These are phyloP conservation scores for Enhydra lutris DNA, from an alignment of 2,113 vertebrate genomes.

Conservation along the genomic window DNA sequence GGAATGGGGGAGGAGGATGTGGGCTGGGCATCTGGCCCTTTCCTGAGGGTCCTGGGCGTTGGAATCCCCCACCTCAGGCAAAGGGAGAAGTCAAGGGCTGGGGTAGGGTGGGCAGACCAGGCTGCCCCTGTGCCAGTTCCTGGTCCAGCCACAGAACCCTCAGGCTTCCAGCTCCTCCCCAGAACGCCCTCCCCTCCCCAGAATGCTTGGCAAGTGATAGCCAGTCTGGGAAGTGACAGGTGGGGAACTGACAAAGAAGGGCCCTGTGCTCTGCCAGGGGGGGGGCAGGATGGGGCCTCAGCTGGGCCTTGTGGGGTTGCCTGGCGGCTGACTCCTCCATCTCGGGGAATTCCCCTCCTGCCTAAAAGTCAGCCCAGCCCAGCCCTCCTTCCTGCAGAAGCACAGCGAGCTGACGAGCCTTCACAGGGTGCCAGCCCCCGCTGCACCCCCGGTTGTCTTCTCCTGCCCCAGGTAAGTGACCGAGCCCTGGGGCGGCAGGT, in stretches of 20 bases:
- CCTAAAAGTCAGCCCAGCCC: constrained; percentile 81
- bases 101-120: not conserved
- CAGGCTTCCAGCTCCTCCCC: not conserved
- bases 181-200: not conserved
- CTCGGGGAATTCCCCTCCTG: constrained; percentile 85
- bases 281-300: constrained; percentile 77
- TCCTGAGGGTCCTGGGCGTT: not conserved
- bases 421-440: not conserved
- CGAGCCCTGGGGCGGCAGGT: rapidly evolving
- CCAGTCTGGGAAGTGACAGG: constrained; percentile 48
- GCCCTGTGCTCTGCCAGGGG: constrained; percentile 14
- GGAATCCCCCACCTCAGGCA: constrained; percentile 61
- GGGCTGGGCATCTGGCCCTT: rapidly evolving
- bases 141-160: not conserved
- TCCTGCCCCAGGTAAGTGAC: constrained; percentile 76
- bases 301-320: constrained; percentile 72
- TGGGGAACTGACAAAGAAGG: constrained; percentile 29
- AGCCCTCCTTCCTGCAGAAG: constrained; percentile 76
- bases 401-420: not conserved
- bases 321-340: constrained; percentile 72
- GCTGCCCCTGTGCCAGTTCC: not conserved
- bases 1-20: not conserved
- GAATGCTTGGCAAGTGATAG: constrained; percentile 25
- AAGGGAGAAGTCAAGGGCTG: constrained; percentile 1
- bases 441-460: rapidly evolving